phyloP scores from a whole-genome alignment of 1,140 invertebrate genomes.

The Drosophila ananassae region DNA sequence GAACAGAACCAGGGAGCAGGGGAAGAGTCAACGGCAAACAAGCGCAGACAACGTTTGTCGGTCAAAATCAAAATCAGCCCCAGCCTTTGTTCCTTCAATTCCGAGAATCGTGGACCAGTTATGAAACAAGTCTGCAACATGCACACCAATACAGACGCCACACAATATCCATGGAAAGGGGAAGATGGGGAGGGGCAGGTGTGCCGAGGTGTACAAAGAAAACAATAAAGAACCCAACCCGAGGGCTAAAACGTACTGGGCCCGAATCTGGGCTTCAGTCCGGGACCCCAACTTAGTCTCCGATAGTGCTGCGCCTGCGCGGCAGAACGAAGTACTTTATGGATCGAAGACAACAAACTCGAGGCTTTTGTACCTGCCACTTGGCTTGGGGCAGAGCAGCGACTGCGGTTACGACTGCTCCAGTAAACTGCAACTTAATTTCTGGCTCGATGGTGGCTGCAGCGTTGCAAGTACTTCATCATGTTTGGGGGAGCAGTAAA shows the following conservation, averaged over 20 bases:
- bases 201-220: conserved; percentile 30
- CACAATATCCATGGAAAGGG: not conserved
- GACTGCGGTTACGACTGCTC: conserved; percentile 3
- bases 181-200: not conserved
- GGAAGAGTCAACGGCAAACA: conserved; percentile 60
- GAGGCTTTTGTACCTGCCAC: conserved; percentile 71
- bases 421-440: conserved; percentile 72
- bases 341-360: conserved; percentile 40
- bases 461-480: conserved; percentile 62
- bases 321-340: conserved; percentile 67
- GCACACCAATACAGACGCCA: conserved; percentile 51
- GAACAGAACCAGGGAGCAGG: conserved; percentile 2
- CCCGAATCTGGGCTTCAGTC: conserved; percentile 50
- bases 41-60: conserved; percentile 79
- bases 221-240: conserved; percentile 77
- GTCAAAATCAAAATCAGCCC: conserved; percentile 83
- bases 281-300: conserved; percentile 42
- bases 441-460: conserved; percentile 37
- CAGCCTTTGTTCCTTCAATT: conserved; percentile 80
- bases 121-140: conserved; percentile 82
- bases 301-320: conserved; percentile 61
- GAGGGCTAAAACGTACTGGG: conserved; percentile 54
- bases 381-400: conserved; percentile 46
- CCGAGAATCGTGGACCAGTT: conserved; percentile 82
- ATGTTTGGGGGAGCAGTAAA: conserved; percentile 68